Evolutionary conservation across 35 echinoderm and acorn worm species (phyloP).

Genomic region (Heliocidaris tuberculata): DNA sequence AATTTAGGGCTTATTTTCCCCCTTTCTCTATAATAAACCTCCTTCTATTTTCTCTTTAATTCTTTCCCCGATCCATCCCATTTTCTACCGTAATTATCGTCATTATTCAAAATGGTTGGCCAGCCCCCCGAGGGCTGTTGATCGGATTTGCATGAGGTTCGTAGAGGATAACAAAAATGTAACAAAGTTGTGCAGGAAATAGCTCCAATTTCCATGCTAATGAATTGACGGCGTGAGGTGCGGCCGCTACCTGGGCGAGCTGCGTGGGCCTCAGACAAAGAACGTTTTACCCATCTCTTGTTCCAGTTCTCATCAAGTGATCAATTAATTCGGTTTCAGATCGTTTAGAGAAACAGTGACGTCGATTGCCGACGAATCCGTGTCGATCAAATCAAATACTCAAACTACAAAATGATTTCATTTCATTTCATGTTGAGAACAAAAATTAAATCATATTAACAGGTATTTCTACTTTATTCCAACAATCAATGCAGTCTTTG

Average conservation of each 20-base stretch:
- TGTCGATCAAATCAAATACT: too few relatives aligned
- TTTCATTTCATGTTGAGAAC: too few relatives aligned
- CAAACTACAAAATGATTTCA: too few relatives aligned
- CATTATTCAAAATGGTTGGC: slow-evolving; percentile 25
- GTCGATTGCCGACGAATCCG: too few relatives aligned
- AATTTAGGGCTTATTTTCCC: background rate
- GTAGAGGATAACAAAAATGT: slow-evolving; percentile 17
- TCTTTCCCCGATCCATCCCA: background rate
- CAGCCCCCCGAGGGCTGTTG: slow-evolving; percentile 22
- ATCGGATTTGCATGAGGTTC: slow-evolving; percentile 39
- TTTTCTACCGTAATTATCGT: slow-evolving; percentile 35
- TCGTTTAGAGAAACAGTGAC: background rate
- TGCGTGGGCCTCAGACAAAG: background rate
- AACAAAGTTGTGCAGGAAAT: slow-evolving; percentile 20
- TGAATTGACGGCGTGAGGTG: slow-evolving; percentile 21
- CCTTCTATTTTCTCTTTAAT: background rate
- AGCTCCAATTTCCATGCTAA: slow-evolving; percentile 27
- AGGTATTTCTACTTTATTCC: too few relatives aligned
- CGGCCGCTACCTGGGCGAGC: background rate
- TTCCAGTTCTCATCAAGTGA: background rate
- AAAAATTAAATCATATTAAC: too few relatives aligned
- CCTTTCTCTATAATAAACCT: background rate
- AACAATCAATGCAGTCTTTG: too few relatives aligned
- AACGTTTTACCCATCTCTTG: background rate
- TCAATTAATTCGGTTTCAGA: background rate